Evolutionary conservation across 2,888 invertebrate species (phyloP).

Genomic region (Cheilosia variabilis): DNA sequence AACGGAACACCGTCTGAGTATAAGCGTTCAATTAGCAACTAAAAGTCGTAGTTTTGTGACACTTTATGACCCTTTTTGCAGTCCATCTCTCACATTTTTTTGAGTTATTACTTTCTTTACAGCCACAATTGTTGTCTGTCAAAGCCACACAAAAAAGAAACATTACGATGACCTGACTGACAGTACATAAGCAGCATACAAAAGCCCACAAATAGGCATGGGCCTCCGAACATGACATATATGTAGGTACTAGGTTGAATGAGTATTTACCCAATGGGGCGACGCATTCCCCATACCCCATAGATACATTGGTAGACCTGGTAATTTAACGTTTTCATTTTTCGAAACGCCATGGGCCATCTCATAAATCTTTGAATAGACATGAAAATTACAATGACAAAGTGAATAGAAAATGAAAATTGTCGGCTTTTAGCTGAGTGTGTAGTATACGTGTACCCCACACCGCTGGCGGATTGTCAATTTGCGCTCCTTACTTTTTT

Average conservation of each 20-base stretch:
- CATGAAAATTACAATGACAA: slow-evolving; percentile 75
- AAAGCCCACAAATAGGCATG: slow-evolving; percentile 29
- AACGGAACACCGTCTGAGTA: slow-evolving; percentile 14
- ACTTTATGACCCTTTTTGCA: slow-evolving; percentile 53
- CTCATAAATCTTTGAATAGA: slow-evolving; percentile 75
- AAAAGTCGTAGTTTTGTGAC: slow-evolving; percentile 37
- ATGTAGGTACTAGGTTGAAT: slow-evolving; percentile 63
- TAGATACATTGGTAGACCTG: slow-evolving; percentile 34
- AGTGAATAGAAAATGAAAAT: slow-evolving; percentile 75
- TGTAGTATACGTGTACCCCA: slow-evolving; percentile 5
- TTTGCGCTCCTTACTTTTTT: slow-evolving; percentile 22
- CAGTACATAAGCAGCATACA: slow-evolving; percentile 34
- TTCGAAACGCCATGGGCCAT: slow-evolving; percentile 71
- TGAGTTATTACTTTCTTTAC: slow-evolving; percentile 55
- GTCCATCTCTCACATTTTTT: slow-evolving; percentile 26
- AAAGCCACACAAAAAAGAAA: not conserved
- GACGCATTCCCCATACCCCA: slow-evolving; percentile 35
- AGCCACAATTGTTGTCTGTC: slow-evolving; percentile 48
- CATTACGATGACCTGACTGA: slow-evolving; percentile 60
- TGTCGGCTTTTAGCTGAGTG: slow-evolving; percentile 60
- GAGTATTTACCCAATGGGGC: slow-evolving; percentile 71
- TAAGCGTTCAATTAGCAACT: slow-evolving; percentile 35
- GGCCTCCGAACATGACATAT: slow-evolving; percentile 5
- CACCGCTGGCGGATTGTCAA: slow-evolving; percentile 18
- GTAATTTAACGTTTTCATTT: slow-evolving; percentile 67